These are phyloP conservation scores for Acanthaster planci DNA, from an alignment of 35 echinoderm and acorn worm species.

Conservation along the genomic window DNA sequence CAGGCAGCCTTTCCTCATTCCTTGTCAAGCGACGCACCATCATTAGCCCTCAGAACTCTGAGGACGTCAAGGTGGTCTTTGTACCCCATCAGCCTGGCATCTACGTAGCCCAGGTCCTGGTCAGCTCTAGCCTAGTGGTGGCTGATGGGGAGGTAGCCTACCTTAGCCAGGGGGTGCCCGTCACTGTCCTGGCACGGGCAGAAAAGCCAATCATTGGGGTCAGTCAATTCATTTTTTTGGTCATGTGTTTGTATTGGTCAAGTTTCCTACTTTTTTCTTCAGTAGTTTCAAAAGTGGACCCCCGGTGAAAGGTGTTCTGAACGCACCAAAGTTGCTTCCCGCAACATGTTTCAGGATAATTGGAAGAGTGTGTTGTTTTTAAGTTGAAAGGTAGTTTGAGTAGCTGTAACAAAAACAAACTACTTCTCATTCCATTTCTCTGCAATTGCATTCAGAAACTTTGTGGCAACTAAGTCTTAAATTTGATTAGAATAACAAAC, in stretches of 20 bases:
- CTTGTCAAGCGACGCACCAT: constrained; percentile 60
- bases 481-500: too few relatives aligned
- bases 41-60: constrained; percentile 67
- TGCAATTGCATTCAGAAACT: too few relatives aligned
- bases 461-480: too few relatives aligned
- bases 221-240: constrained; percentile 11
- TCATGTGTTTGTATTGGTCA: not conserved
- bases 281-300: too few relatives aligned
- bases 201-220: constrained; percentile 88
- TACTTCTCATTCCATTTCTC: too few relatives aligned
- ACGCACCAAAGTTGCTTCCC: too few relatives aligned
- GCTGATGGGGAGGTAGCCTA: constrained; percentile 53
- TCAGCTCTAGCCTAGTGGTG: constrained; percentile 72
- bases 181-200: constrained; percentile 67
- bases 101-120: constrained; percentile 67
- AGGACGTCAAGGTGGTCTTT: constrained; percentile 80
- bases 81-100: constrained; percentile 88
- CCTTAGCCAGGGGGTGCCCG: constrained; percentile 50
- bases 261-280: not conserved
- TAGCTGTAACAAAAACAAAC: too few relatives aligned
- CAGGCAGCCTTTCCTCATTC: constrained; percentile 54
- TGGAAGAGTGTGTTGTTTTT: too few relatives aligned
- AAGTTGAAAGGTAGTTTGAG: too few relatives aligned
- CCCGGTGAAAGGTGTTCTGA: too few relatives aligned
- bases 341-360: too few relatives aligned